Evolutionary conservation across 2,113 vertebrate genomes (phyloP), one percentile per base, ranked within the genome.

Genomic region (Protobothrops mucrosquamatus): DNA sequence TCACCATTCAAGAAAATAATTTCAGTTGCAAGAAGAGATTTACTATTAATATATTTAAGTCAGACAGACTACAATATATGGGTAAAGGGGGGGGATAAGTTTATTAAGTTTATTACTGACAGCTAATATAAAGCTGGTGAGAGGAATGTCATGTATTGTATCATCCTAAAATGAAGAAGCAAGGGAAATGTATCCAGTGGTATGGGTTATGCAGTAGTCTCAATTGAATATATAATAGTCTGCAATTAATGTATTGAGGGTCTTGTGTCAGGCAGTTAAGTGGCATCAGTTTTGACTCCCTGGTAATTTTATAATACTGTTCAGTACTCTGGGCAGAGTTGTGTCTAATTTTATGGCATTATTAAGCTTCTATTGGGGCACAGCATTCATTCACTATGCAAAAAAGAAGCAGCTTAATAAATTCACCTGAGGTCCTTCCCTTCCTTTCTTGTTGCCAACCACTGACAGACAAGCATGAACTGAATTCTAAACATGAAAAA

Each of bases 31-130:
- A 91, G 57, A 59, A 15, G 4, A n/a, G 69, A 93, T 92, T 93
- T 90, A 57, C 34, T 46, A 26, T 59, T 0, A 0, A 57, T 18
- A 5, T 34, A 91, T 85, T 89, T 93, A 85, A 4, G 46, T 61
- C 89, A 23, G 48, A 34, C 92, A 9, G 86, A 87, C 39, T 56
- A 18, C 26, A 91, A 61, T 23, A 85, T 51, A 14, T 54, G 87
- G 39, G 69, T 74, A 20, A 39, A 34, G 2, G 6, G 5, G 26
- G 55, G 74, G 89, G 93, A 92, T 95, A 51, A 91, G 91, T 88
- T 94, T 92, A 85, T 74, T 74, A 92, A 88, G 56, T 51, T 95
- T 85, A 34, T 95, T 94, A 92, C 51, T 74, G 92, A 52, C 48
- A 18, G 46, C 26, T 64, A 69, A 22, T 48, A 64, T 52, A n/a